Base-by-base conservation (phyloP, 53 echinoderm and acorn worm species). In the Hippasteria phrygiana region DNA sequence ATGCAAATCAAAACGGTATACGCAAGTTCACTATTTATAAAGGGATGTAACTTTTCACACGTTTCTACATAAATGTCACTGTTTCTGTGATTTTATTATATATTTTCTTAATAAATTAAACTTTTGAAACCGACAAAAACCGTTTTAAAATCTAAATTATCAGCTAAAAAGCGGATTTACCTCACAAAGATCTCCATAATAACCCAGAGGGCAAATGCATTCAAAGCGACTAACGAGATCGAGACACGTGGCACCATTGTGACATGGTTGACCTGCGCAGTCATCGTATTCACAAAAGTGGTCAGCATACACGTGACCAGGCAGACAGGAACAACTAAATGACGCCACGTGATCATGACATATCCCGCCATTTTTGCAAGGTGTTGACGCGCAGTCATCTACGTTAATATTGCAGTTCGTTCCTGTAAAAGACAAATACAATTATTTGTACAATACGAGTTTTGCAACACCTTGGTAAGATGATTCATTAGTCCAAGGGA, bases 331-430 rank as follows among this genome's bases (percentile, higher is more conserved):
- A 39, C 91, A 91, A 29, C 46, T 87, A 42, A 71, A 91, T 2
- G 0, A 55, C 9, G 64, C 62, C 35, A 86, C 46, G 22, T 67
- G 69, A 74, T 91, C 87, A 48, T 56, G 42, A 62, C 91, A 91
- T 2, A 40, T 87, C 2, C 87, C 91, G 67, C 70, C 77, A 77
- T 91, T 91, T 36, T 65, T 43, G 47, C 91, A 91, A 26, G 91
- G 87, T 22, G 48, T 47, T 20, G 70, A 31, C 2, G 37, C 41
- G 42, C 91, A 91, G 0, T 91, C 78, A 31, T 91, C 80, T 2
- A 71, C 45, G 27, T 91, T 42, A 24, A 28, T 56, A n/a, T 94
- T 90, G 81, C 99, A 96, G n/a, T 84, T 79, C 16, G 75, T 77
- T 41, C 99, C 99, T 18, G 88, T 42, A 35, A 90, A 7, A 43